Evolutionary conservation across 1,140 invertebrate genomes (phyloP).

Genomic region (Acromyrmex heyeri): DNA sequence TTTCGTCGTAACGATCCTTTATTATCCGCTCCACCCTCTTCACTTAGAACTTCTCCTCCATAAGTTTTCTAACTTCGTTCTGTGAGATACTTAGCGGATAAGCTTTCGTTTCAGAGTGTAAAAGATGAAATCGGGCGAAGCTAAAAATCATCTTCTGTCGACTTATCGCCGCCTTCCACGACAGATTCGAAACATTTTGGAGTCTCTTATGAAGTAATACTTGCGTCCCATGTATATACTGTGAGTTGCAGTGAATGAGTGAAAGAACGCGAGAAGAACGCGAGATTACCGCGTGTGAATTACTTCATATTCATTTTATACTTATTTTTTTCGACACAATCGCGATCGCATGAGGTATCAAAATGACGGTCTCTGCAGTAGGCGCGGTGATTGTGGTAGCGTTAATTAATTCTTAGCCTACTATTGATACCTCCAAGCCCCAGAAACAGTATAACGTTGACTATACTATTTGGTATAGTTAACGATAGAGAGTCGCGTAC

Average conservation of each 20-base stretch:
- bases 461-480: slow-evolving; percentile 8
- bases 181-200: slow-evolving; percentile 5
- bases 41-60: not conserved
- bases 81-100: slow-evolving; percentile 68
- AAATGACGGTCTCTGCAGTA: slow-evolving; percentile 23
- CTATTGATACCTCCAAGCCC: slow-evolving; percentile 10
- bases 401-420: slow-evolving; percentile 15
- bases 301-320: slow-evolving; percentile 23
- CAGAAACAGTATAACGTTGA: not conserved
- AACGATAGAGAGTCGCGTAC: slow-evolving; percentile 6
- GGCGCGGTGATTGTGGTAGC: not conserved
- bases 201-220: slow-evolving; percentile 23
- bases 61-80: slow-evolving; percentile 42
- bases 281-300: not conserved
- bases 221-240: slow-evolving; percentile 38
- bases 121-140: slow-evolving; percentile 30
- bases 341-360: not conserved
- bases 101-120: slow-evolving; percentile 59
- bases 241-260: slow-evolving; percentile 23
- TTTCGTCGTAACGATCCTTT: slow-evolving; percentile 47
- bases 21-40: slow-evolving; percentile 14
- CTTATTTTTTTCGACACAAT: slow-evolving; percentile 12
- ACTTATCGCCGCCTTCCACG: slow-evolving; percentile 18
- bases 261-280: not conserved
- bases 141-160: slow-evolving; percentile 25